Evolutionary conservation across 1,140 invertebrate genomes (phyloP), one percentile per base, ranked within the genome.

Genomic region (Ooceraea biroi): DNA sequence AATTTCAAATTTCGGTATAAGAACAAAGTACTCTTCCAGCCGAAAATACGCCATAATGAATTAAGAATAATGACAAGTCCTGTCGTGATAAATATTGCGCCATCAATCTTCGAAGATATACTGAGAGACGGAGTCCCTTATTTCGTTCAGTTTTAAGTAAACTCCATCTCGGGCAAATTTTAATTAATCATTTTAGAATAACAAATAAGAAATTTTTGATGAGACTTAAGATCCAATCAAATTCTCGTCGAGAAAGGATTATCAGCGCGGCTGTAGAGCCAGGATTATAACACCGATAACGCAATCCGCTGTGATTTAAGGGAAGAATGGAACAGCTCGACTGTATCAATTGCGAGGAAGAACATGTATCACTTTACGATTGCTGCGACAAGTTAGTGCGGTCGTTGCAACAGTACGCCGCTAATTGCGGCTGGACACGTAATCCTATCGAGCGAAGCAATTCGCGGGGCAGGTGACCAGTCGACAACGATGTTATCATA

Each of bases 401-500:
- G 3, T 71, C 27, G 10, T 30, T 80, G 50, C 41, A 69, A 19
- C 50, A 78, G 57, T 69, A 3, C 36, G 10, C n/a, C n/a, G 72
- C 25, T 88, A 85, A 85, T 88, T 73, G 86, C 22, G 22, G 0
- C 12, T 10, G 44, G 41, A 82, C 71, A 85, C 55, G 66, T 82
- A 68, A 88, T 41, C 55, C 55, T 87, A 71, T 87, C 58, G 68
- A 87, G 25, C 83, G 58, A 74, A 82, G 87, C 48, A 25, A 46
- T 12, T 83, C 46, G 25, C 57, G 52, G 63, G 22, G 41, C 27
- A 87, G 41, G 19, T 30, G 50, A 48, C 14, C 30, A 48, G 58
- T 19, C 22, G 19, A 5, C 52, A 57, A 69, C 55, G n/a, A 74
- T 84, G 78, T 14, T 36, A 30, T 57, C 17, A n/a, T 69, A 22